These are phyloP conservation scores for Limnephilus rhombicus DNA, from an alignment of 2,888 invertebrate species.

Conservation along the genomic window DNA sequence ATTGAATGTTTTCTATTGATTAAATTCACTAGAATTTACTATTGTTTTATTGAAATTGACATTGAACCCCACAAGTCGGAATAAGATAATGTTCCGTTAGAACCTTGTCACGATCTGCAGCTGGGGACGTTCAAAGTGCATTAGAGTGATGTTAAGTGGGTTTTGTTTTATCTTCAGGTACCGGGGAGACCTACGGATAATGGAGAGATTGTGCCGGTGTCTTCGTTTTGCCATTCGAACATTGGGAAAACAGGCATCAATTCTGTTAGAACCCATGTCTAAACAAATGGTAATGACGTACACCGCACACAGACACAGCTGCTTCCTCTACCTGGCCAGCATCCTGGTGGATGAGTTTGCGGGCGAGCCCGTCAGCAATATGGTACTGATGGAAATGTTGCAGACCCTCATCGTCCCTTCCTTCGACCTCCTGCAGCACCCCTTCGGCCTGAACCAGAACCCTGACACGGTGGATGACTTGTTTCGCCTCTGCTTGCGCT, in stretches of 20 bases:
- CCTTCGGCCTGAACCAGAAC: constrained; percentile 90
- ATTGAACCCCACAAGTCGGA: no score
- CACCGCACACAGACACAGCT: constrained; percentile 88
- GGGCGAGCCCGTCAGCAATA: constrained; percentile 82
- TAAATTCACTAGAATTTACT: no score
- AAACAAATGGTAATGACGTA: constrained; percentile 90
- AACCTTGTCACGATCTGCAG: no score
- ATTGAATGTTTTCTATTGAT: no score
- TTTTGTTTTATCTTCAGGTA: constrained; percentile 68
- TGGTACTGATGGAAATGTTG: constrained; percentile 90
- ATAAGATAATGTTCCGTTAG: no score
- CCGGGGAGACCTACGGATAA: constrained; percentile 86
- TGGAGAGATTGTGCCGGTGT: constrained; percentile 95
- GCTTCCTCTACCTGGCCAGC: constrained; percentile 93
- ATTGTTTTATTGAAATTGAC: no score
- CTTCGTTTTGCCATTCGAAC: constrained; percentile 93
- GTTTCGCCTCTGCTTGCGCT: constrained; percentile 90
- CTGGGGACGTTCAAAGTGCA: no score
- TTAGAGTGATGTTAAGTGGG: no score
- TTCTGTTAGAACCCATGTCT: constrained; percentile 89
- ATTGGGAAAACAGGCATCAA: constrained; percentile 86
- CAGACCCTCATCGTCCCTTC: constrained; percentile 90
- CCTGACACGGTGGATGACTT: constrained; percentile 99
- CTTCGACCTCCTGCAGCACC: constrained; percentile 87
- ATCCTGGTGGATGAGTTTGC: constrained; percentile 95